Evolutionary conservation across 2,888 invertebrate species (phyloP).

Genomic region (Bombylius major): DNA sequence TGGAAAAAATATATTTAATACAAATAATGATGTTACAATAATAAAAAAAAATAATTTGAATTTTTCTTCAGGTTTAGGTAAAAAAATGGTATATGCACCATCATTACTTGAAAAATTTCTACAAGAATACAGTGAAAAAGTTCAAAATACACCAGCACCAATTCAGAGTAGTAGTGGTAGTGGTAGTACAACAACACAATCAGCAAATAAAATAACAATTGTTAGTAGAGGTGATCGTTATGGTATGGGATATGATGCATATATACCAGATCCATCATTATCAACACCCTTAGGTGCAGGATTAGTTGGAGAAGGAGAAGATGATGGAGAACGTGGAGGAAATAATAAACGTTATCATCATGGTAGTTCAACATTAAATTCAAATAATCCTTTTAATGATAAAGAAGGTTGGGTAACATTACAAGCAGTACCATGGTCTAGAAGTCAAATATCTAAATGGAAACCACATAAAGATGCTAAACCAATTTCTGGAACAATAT

Average conservation of each 20-base stretch:
- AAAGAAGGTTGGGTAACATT: slow-evolving; percentile 65
- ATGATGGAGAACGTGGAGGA: slow-evolving; percentile 23
- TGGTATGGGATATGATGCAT: background rate
- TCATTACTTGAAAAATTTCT: slow-evolving; percentile 49
- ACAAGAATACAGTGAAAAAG: slow-evolving; percentile 45
- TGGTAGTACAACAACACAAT: background rate
- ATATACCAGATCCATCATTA: background rate
- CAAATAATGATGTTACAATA: background rate
- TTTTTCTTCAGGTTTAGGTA: background rate
- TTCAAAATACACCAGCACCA: slow-evolving; percentile 16
- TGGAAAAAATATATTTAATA: background rate
- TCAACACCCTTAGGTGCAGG: background rate
- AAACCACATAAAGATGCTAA: slow-evolving; percentile 47
- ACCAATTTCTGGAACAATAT: slow-evolving; percentile 31
- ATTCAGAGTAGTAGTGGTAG: background rate
- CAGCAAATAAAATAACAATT: background rate
- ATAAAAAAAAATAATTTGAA: background rate
- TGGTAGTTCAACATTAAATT: background rate
- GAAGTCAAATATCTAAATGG: slow-evolving; percentile 71
- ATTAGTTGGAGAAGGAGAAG: no score
- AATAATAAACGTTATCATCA: slow-evolving; percentile 19
- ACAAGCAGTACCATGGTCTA: slow-evolving; percentile 67
- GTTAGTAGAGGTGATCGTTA: background rate
- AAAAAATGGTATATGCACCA: slow-evolving; percentile 28
- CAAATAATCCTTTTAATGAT: slow-evolving; percentile 36